Conservation (phyloP, 2,113 vertebrate genomes). For the Alaudala cheleensis region DNA sequence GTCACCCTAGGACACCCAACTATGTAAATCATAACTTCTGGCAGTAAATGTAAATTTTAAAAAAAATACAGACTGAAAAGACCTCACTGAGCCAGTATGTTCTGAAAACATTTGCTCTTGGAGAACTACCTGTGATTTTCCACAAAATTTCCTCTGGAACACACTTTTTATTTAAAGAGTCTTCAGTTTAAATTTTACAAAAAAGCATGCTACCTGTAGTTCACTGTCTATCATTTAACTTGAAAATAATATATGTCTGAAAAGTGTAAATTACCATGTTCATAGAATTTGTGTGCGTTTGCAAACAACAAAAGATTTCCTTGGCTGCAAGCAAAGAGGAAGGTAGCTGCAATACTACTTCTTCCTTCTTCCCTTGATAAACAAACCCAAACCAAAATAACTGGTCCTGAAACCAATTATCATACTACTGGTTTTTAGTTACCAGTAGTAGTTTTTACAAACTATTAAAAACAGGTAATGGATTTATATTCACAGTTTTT, state of each 20-base stretch:
- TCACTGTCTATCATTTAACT: neutral
- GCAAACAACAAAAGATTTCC: neutral
- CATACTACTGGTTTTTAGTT: neutral
- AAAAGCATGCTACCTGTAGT: neutral
- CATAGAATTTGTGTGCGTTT: neutral
- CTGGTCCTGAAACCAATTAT: neutral
- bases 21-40: neutral
- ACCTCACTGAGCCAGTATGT: neutral
- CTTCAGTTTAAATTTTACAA: neutral
- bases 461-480: neutral
- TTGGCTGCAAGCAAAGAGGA: neutral
- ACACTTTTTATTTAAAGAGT: neutral
- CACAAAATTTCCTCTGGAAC: neutral
- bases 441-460: neutral
- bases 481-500: neutral
- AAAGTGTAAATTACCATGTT: neutral
- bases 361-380: neutral
- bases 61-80: neutral
- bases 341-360: neutral
- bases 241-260: neutral
- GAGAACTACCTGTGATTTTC: neutral
- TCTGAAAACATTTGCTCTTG: neutral
- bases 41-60: neutral
- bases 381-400: neutral
- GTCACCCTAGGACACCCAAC: neutral